phyloP scores from a whole-genome alignment of 2,113 vertebrate species.

The Lophius piscatorius region DNA sequence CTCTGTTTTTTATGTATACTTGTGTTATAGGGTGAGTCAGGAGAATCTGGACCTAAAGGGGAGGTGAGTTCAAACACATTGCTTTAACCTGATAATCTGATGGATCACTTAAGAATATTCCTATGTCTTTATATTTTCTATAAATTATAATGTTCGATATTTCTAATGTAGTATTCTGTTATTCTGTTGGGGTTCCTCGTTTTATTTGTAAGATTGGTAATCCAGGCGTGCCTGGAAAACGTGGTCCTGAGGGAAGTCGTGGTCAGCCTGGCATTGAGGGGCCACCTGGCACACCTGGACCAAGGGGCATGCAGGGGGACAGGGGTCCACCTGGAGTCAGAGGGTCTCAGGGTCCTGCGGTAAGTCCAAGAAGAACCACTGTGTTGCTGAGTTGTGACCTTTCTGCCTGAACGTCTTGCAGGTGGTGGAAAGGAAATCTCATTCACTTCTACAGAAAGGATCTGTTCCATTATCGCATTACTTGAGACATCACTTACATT shows the following conservation, averaged over 20 bases:
- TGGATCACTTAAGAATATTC: too few relatives aligned
- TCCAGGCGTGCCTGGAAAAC: slow-evolving; percentile 87
- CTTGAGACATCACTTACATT: too few relatives aligned
- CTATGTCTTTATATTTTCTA: too few relatives aligned
- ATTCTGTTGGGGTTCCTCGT: background rate
- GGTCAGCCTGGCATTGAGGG: slow-evolving; percentile 93
- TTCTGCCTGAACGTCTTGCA: too few relatives aligned
- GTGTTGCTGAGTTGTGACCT: too few relatives aligned
- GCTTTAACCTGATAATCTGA: background rate
- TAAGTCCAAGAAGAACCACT: too few relatives aligned
- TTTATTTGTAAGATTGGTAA: slow-evolving; percentile 82
- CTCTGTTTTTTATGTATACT: slow-evolving; percentile 9
- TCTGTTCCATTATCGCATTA: too few relatives aligned
- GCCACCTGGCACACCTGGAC: slow-evolving; percentile 86
- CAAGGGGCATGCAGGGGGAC: slow-evolving; percentile 92
- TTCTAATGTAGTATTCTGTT: slow-evolving; percentile 1
- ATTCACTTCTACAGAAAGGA: too few relatives aligned
- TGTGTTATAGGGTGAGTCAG: slow-evolving; percentile 86
- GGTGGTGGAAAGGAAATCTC: too few relatives aligned
- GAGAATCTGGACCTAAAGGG: slow-evolving; percentile 91
- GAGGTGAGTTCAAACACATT: slow-evolving; percentile 82
- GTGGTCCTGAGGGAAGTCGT: slow-evolving; percentile 89
- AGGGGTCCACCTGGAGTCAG: slow-evolving; percentile 89
- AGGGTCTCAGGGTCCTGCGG: slow-evolving; percentile 90
- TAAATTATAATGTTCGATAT: background rate